Base-by-base conservation (phyloP, 2,113 vertebrate genomes). In the Pelvicachromis taeniatus region DNA sequence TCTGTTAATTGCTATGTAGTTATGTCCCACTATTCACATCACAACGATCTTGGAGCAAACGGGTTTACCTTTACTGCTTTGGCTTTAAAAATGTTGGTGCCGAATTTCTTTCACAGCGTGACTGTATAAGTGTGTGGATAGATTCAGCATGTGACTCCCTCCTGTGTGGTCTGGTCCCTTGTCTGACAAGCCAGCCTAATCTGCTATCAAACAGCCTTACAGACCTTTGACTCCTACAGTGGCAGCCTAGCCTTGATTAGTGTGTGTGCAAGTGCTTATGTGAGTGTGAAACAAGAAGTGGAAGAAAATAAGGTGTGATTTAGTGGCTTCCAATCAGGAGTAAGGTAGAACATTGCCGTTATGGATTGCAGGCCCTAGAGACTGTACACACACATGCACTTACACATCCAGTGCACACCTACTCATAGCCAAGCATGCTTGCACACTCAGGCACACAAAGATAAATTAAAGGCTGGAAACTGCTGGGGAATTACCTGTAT, bases 171-270 rank as follows among this genome's bases (percentile, higher is more conserved):
- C 92, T 50, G 59, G 70, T 84, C 75, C 81, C 87, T 52, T 79
- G 85, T 82, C 87, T 81, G 88, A 87, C 89, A 88, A 4, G 12
- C 12, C 81, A 83, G 55, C 85, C 88, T 95, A 95, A 95, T 94
- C 94, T 94, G 87, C 90, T 89, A 91, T 95, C 90, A 94, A 94
- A 93, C 92, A 91, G 86, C 87, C 79, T 70, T 45, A 53, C 68
- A 77, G 89, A 89, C 93, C 88, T 92, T 90, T 83, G 70, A 80
- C 86, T 87, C 82, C 31, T 77, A 80, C 73, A 82, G 53, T 90
- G 88, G 83, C 89, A 82, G 82, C 79, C 80, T 85, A 26, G 61
- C 75, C 59, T 85, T 81, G 90, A 93, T 94, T 89, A 91, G 86
- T 85, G 79, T 84, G 85, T 84, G 31, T 73, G 52, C 59, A 68